phyloP scores from a whole-genome alignment of 1,140 invertebrate species.

The Drosophila asahinai region DNA sequence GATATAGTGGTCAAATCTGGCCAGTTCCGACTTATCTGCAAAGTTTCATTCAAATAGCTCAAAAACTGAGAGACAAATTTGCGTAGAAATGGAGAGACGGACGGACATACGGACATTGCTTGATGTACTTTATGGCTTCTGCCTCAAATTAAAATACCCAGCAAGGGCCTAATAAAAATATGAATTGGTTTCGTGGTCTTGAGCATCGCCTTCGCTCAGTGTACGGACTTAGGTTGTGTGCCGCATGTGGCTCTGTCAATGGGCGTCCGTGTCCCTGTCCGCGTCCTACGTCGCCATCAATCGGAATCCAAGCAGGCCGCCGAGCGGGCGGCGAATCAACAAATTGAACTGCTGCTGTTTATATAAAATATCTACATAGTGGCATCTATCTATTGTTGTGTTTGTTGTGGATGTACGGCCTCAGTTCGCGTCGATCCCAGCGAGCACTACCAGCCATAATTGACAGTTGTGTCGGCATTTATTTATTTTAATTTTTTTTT shows the following conservation, averaged over 20 bases:
- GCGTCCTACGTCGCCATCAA: constrained; percentile 71
- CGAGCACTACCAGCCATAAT: constrained; percentile 70
- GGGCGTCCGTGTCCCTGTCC: constrained; percentile 38
- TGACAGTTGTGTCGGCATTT: constrained; percentile 80
- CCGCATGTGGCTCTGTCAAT: constrained; percentile 24
- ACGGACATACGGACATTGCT: too few relatives aligned
- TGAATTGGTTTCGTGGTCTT: too few relatives aligned
- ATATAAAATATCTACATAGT: constrained; percentile 58
- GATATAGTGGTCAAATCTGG: too few relatives aligned
- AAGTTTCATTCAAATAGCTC: too few relatives aligned
- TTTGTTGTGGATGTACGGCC: constrained; percentile 44
- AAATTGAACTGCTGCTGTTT: constrained; percentile 79
- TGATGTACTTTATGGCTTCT: too few relatives aligned
- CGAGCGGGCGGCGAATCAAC: constrained; percentile 57
- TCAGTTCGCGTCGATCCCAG: constrained; percentile 39
- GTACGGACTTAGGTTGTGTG: constrained; percentile 10
- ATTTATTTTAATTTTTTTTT: constrained; percentile 67
- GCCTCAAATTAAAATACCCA: too few relatives aligned
- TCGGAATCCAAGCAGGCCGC: constrained; percentile 62
- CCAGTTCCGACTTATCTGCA: too few relatives aligned
- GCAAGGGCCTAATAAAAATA: too few relatives aligned
- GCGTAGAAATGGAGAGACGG: too few relatives aligned
- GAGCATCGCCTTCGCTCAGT: constrained; percentile 2
- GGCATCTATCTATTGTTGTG: constrained; percentile 59
- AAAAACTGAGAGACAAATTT: too few relatives aligned